Base-by-base conservation (phyloP, 2,113 vertebrate genomes). In the Setophaga petechia region DNA sequence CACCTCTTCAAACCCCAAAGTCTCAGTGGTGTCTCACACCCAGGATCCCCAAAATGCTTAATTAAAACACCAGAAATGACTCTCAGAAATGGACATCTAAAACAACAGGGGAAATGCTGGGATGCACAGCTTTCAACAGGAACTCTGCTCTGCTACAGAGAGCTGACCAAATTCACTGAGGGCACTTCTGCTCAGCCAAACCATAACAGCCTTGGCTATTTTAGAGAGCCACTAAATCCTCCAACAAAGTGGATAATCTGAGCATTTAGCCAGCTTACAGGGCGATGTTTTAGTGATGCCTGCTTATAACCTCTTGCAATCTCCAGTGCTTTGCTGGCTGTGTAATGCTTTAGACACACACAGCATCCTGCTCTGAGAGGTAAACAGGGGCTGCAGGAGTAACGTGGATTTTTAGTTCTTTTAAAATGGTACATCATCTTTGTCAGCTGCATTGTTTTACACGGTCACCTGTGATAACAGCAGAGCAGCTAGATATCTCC, bases 151-250 rank as follows among this genome's bases (percentile, higher is more conserved):
- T 25, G 15, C 37, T 46, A 37, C 19, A 52, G 49, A 19, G 39
- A 5, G 8, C 30, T 47, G 39, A 63, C 5, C 35, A 24, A 46
- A 3, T 39, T 58, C 61, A 19, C 12, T 0, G 0, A 11, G 57
- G 21, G 1, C 43, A 57, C 27, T 43, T 23, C 15, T 9, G 33
- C 10, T 74, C 30, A 28, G 46, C 16, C 49, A 67, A 46, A 78
- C 6, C 0, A 0, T 5, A 55, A 30, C 0, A 1, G 19, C 44
- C 35, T 25, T 5, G 15, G 31, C 24, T 47, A 2, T 55, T 75
- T 15, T 20, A 63, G 31, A 47, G 0, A 31, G 19, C 24, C 44
- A n/a, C 24, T 41, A 69, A 68, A 31, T 31, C 71, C 78, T 41
- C 8, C 41, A 68, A n/a, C 33, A 44, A 52, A 52, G 4, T 4